Conservation (phyloP, 2,888 invertebrate species). For the Drosophila stalkeri region DNA sequence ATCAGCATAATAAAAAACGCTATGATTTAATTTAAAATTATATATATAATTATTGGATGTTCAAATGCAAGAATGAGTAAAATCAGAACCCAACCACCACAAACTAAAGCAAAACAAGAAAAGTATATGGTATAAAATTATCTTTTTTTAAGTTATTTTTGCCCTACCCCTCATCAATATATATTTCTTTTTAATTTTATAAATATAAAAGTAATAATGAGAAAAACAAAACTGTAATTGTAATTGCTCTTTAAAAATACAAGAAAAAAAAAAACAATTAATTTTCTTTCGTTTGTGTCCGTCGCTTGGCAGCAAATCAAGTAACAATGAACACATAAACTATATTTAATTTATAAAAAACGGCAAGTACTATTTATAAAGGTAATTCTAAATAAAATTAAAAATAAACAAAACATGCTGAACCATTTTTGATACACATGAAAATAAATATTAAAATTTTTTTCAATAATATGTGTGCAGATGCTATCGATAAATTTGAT, state of each 20-base stretch:
- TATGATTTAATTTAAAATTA: constrained; percentile 78
- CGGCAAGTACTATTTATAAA: constrained; percentile 70
- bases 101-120: constrained; percentile 52
- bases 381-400: constrained; percentile 73
- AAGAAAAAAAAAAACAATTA: constrained; percentile 58
- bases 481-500: constrained; percentile 5
- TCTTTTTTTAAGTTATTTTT: constrained; percentile 76
- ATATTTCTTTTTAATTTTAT: constrained; percentile 79
- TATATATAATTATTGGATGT: constrained; percentile 75
- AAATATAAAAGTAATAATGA: constrained; percentile 79
- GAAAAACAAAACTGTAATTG: constrained; percentile 76
- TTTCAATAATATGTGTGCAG: neutral
- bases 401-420: constrained; percentile 48
- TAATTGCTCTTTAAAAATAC: constrained; percentile 75
- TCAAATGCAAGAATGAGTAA: constrained; percentile 58
- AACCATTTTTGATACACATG: constrained; percentile 26
- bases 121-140: constrained; percentile 75
- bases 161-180: constrained; percentile 77
- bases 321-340: constrained; percentile 46
- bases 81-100: constrained; percentile 59
- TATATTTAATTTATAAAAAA: constrained; percentile 44
- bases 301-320: constrained; percentile 57
- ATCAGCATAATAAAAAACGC: constrained; percentile 68
- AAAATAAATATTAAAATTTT: neutral
- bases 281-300: constrained; percentile 64